phyloP scores from a whole-genome alignment of 2,113 vertebrate species.

The Circaetus gallicus region DNA sequence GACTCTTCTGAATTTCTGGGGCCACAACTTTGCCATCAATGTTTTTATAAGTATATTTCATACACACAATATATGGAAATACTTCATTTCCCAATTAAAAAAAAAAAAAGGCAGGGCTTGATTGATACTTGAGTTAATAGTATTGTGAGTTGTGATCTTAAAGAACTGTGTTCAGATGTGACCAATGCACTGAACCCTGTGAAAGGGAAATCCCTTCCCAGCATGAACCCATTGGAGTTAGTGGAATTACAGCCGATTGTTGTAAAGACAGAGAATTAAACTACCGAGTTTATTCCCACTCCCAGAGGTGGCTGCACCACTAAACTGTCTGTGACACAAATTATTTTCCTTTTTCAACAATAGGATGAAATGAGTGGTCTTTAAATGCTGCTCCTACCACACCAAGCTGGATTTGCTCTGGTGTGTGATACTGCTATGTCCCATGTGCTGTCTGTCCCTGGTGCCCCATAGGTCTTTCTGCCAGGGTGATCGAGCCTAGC shows the following conservation, averaged over 20 bases:
- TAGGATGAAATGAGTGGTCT: neutral
- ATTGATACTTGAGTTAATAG: neutral
- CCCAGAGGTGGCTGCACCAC: neutral
- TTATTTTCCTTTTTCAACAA: neutral
- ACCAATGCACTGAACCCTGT: neutral
- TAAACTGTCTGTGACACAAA: neutral
- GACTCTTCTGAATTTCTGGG: neutral
- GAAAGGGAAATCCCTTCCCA: neutral
- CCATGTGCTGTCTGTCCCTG: neutral
- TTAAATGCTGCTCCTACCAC: neutral
- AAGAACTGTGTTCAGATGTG: neutral
- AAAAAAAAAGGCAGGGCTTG: neutral
- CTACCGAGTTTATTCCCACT: neutral
- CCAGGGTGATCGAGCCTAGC: accelerated
- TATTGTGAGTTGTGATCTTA: neutral
- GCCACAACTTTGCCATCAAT: neutral
- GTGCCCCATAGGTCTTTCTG: neutral
- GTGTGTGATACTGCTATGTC: accelerated
- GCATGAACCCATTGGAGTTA: neutral
- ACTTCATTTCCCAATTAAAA: neutral
- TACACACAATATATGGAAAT: neutral
- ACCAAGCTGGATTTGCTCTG: neutral
- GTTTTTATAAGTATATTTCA: neutral
- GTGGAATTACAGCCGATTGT: neutral
- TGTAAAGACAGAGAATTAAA: neutral